These are phyloP conservation scores for Nymphalis urticae DNA, from an alignment of 2,888 invertebrate species.

Conservation along the genomic window DNA sequence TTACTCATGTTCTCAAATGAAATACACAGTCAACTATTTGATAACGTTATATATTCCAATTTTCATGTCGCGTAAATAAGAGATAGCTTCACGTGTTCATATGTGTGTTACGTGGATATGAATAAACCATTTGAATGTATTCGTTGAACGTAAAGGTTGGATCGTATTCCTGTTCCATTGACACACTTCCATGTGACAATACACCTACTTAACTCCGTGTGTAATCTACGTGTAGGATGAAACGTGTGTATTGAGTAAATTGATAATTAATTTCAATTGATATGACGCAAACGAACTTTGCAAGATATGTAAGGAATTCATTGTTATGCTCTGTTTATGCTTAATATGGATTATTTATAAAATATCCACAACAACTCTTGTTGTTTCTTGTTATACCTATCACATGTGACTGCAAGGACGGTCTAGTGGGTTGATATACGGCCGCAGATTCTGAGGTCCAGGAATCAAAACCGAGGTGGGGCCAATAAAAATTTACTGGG, in stretches of 20 bases:
- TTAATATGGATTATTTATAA: slow-evolving; percentile 3
- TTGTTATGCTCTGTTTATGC: neutral
- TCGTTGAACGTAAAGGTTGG: slow-evolving; percentile 23
- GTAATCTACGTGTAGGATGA: slow-evolving; percentile 2
- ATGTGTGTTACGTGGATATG: slow-evolving; percentile 31
- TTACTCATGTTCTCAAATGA: no score
- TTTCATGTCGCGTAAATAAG: slow-evolving; percentile 25
- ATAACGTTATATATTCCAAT: slow-evolving; percentile 38
- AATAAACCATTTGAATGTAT: slow-evolving; percentile 36
- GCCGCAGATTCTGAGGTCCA: no score
- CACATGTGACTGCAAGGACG: neutral
- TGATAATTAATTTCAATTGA: neutral
- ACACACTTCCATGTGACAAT: slow-evolving; percentile 31
- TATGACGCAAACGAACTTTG: neutral
- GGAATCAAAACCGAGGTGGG: no score
- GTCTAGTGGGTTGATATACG: no score
- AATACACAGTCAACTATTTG: no score
- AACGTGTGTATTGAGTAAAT: slow-evolving; percentile 4
- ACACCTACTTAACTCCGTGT: slow-evolving; percentile 17
- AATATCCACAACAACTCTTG: neutral
- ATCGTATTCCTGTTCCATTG: slow-evolving; percentile 30
- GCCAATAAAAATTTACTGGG: no score
- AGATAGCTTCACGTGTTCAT: slow-evolving; percentile 30
- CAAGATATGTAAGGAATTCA: neutral
- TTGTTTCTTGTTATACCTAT: neutral